phyloP scores from a whole-genome alignment of 1,140 invertebrate species.

The Drosophila subobscura region DNA sequence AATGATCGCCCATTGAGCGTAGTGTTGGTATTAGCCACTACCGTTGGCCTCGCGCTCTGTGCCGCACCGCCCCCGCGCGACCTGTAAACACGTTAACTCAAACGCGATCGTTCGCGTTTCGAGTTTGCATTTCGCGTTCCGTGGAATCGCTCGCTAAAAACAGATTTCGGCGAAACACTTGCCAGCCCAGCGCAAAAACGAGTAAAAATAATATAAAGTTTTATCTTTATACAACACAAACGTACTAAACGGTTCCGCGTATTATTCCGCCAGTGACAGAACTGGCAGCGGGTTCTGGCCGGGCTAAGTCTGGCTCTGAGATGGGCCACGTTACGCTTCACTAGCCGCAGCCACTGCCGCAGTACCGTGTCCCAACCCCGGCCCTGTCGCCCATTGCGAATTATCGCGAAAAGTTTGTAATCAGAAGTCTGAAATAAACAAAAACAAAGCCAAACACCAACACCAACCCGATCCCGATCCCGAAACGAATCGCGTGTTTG shows the following conservation, averaged over 20 bases:
- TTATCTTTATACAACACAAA: no score
- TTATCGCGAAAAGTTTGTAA: not conserved
- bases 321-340: slow-evolving; percentile 48
- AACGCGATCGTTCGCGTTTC: no score
- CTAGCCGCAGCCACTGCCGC: slow-evolving; percentile 26
- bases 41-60: slow-evolving; percentile 18
- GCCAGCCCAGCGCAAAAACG: no score
- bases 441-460: slow-evolving; percentile 11
- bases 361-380: not conserved
- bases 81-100: slow-evolving; percentile 3
- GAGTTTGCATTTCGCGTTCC: no score
- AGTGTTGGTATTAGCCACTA: slow-evolving; percentile 10
- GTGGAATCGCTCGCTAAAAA: no score
- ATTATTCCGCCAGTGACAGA: slow-evolving; percentile 6
- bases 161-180: no score
- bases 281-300: slow-evolving; percentile 2
- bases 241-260: no score
- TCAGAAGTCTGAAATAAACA: slow-evolving; percentile 29
- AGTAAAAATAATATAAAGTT: no score
- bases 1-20: slow-evolving; percentile 35
- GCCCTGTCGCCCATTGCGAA: no score
- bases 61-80: slow-evolving; percentile 29
- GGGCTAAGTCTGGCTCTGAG: slow-evolving; percentile 46
- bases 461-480: slow-evolving; percentile 8
- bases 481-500: slow-evolving; percentile 25